phyloP scores from a whole-genome alignment of 2,888 invertebrate species.

The Dorcus parallelipipedus region DNA sequence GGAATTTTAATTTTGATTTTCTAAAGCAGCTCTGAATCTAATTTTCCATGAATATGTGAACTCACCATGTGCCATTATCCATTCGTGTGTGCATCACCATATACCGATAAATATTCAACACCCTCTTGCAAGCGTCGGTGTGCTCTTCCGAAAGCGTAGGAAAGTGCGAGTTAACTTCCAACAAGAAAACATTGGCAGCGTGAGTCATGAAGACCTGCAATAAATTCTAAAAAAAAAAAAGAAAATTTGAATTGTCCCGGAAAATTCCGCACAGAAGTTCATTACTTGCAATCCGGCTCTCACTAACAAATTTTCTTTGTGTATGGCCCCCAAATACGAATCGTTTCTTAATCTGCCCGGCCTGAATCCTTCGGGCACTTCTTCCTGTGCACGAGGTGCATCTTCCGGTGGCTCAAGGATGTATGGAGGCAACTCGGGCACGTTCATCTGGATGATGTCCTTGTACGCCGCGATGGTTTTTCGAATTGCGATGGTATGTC shows the following conservation, averaged over 20 bases:
- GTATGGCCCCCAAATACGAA: conserved; percentile 81
- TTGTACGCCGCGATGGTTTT: conserved; percentile 90
- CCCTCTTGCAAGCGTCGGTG: conserved; percentile 93
- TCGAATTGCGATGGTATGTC: conserved; percentile 74
- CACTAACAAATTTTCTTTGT: conserved; percentile 74
- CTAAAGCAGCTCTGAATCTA: too few relatives aligned
- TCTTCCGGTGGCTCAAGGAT: conserved; percentile 67
- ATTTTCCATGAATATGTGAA: neutral
- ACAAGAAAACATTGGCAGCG: conserved; percentile 90
- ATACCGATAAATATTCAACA: conserved; percentile 91
- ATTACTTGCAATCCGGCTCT: conserved; percentile 76
- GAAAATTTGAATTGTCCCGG: neutral
- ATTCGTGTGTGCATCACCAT: conserved; percentile 96
- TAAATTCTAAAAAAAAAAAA: conserved; percentile 58
- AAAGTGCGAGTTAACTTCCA: conserved; percentile 60
- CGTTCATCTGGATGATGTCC: conserved; percentile 91
- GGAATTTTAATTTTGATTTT: too few relatives aligned
- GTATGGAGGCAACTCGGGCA: conserved; percentile 76
- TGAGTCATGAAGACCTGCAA: conserved; percentile 90
- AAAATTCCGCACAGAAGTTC: conserved; percentile 5
- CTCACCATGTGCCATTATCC: conserved; percentile 87
- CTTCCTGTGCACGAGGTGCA: conserved; percentile 33
- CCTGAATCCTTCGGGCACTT: conserved; percentile 26
- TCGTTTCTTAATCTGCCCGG: conserved; percentile 71
- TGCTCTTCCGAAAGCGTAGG: conserved; percentile 82